Percentiles rank a stretch among this genome's conserved stretches.
These are phyloP conservation scores for Cardiocondyla obscurior DNA, from an alignment of 1,140 invertebrate species.

Conservation along the genomic window DNA sequence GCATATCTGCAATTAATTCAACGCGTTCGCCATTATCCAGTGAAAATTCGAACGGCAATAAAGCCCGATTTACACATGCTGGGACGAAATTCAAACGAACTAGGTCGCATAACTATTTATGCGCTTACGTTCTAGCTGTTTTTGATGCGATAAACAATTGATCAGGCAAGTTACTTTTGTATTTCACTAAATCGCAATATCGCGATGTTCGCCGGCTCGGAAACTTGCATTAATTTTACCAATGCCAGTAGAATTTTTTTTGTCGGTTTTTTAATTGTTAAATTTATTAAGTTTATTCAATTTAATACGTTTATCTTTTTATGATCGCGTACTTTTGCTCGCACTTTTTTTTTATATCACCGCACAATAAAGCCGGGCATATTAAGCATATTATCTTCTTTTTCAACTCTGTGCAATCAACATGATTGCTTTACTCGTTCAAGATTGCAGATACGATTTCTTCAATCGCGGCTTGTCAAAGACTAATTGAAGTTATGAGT, in stretches of 20 bases:
- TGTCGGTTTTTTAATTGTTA: not conserved
- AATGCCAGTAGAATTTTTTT: not conserved
- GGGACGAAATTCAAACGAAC: not conserved
- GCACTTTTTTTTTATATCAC: no score
- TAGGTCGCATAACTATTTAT: not conserved
- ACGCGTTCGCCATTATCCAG: constrained; percentile 26
- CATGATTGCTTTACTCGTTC: no score
- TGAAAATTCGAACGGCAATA: constrained; percentile 44
- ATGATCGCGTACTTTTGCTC: no score
- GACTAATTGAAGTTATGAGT: no score
- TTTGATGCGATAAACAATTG: not conserved
- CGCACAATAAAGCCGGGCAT: no score
- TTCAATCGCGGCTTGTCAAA: no score
- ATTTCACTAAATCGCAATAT: not conserved
- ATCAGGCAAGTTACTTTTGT: not conserved
- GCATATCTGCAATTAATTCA: constrained; percentile 53
- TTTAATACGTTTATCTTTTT: not conserved
- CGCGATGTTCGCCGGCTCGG: not conserved
- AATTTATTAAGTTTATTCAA: not conserved
- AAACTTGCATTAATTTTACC: not conserved
- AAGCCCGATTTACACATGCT: constrained; percentile 24
- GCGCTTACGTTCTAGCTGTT: not conserved
- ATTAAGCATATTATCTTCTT: no score
- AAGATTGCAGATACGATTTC: no score
- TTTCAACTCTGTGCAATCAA: no score